phyloP scores from a whole-genome alignment of 2,113 vertebrate genomes.

The Alethe castanea region DNA sequence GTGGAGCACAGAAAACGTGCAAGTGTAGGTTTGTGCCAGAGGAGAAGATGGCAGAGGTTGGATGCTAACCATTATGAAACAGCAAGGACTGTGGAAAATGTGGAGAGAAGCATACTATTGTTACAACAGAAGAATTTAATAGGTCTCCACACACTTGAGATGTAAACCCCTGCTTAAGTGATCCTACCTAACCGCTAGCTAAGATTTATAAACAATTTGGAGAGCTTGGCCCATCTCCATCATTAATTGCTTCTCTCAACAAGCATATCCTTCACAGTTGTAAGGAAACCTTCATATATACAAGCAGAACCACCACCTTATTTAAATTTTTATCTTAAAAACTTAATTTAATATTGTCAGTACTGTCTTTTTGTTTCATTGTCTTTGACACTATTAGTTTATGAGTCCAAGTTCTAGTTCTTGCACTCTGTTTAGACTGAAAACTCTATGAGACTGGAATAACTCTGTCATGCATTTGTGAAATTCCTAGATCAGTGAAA shows the following conservation, averaged over 20 bases:
- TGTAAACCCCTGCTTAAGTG: not conserved
- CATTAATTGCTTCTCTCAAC: not conserved
- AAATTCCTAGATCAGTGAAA: not conserved
- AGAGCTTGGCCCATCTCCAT: not conserved
- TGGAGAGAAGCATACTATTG: not conserved
- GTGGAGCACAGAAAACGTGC: not conserved
- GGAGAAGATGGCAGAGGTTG: not conserved
- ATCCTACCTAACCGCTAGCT: not conserved
- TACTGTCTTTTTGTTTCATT: not conserved
- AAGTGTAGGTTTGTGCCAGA: not conserved
- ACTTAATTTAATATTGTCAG: not conserved
- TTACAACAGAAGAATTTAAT: not conserved
- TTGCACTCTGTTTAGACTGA: not conserved
- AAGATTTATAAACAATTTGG: not conserved
- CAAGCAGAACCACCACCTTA: not conserved
- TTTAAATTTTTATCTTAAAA: not conserved
- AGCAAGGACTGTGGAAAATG: not conserved
- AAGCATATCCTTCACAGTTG: not conserved
- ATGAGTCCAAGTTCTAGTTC: not conserved
- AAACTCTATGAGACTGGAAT: not conserved
- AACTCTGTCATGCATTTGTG: not conserved
- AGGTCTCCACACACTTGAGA: not conserved
- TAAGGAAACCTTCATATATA: not conserved
- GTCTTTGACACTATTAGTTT: not conserved
- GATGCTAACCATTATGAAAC: not conserved